Conservation (phyloP, 2,113 vertebrate genomes). For the human region GRCh38 chr1:169048501-169049000, state of each 20-base stretch:
- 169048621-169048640: background rate
- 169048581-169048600: constrained; percentile 15
- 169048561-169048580: background rate
- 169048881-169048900: background rate
- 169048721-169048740: background rate
- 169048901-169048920: background rate
- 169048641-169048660: background rate
- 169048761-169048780: background rate
- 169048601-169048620: background rate
- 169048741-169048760: too few species aligned
- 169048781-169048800: background rate
- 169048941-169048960: background rate
- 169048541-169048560: background rate
- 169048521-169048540: background rate
- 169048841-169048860: background rate
- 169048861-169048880: background rate
- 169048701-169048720: background rate
- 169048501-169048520: background rate
- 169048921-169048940: background rate
- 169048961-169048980: background rate
- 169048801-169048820: background rate
- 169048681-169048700: too few species aligned
- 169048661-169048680: background rate
- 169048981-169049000: background rate
- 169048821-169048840: background rate